Evolutionary conservation across 30 jellyfish, hydroid and myxozoan species (phyloP), one percentile per base, ranked within the genome.

Genomic region (Hydractinia symbiolongicarpus): DNA sequence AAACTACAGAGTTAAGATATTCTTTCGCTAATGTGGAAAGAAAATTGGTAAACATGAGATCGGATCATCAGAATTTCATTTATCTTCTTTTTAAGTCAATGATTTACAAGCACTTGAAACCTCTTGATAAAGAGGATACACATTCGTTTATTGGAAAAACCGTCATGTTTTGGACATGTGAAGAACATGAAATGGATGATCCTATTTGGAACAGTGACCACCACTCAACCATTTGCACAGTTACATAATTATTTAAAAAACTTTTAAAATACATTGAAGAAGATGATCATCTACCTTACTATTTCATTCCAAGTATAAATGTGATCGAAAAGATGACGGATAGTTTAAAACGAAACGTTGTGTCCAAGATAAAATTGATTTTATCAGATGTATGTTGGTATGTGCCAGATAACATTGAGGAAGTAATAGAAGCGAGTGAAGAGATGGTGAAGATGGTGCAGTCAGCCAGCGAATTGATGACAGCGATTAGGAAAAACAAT

Each of bases 21-120:
- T 55, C 85, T 8, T 77, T 77, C 49, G 54, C 85, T 20, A 20
- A 77, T 77, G 30, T 77, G 16, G 85, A 77, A 77, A 54, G 85
- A 61, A 49, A 77, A 61, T 50, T 77, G 57, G 57, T 77, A 53
- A 8, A 17, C 19, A 53, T 57, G 77, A 53, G 79, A 54, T 14
- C 79, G 14, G 15, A 78, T 5, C 79, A 77, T 1, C 85, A 77
- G 53, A 77, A 55, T 8, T 57, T 77, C 8, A 30, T 77, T 10
- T 77, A 77, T 30, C 13, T 77, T 20, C 17, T 77, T 57, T 77
- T 77, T n/a, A 77, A 77, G 58, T 10, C 76, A 1, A 77, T 77
- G 85, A 5, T 77, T 16, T 55, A 55, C 79, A 77, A 77, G 60
- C 60, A 79, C 55, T 21, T 77, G 62, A 77, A 77, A 54, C 85